Conservation (phyloP, 2,797 vertebrate genomes). For the Melanogrammus aeglefinus region DNA sequence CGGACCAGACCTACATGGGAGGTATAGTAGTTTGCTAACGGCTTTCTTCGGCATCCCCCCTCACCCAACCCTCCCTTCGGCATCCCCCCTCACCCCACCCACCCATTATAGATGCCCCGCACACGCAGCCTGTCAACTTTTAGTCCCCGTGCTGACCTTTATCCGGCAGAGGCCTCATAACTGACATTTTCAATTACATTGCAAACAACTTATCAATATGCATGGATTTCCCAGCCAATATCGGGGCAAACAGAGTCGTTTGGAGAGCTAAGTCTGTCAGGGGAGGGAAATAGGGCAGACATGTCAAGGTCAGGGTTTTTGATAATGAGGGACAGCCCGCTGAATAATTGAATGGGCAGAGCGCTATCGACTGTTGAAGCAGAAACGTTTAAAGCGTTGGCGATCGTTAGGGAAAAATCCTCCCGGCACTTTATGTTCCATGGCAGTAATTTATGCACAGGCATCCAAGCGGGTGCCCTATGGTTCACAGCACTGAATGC, state of each 20-base stretch:
- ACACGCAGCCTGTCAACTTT: slow-evolving; percentile 68
- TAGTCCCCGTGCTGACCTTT: slow-evolving; percentile 82
- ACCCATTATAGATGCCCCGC: slow-evolving; percentile 42
- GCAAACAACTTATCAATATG: slow-evolving; percentile 94
- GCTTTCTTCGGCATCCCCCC: neutral
- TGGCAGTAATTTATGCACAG: slow-evolving; percentile 80
- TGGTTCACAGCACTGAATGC: slow-evolving; percentile 73
- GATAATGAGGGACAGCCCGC: slow-evolving; percentile 80
- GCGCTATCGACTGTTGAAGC: slow-evolving; percentile 76
- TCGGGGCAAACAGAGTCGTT: slow-evolving; percentile 76
- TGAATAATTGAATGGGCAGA: slow-evolving; percentile 80
- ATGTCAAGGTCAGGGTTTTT: slow-evolving; percentile 89
- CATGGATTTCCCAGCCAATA: slow-evolving; percentile 85
- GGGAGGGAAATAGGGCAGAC: slow-evolving; percentile 74
- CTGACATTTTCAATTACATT: slow-evolving; percentile 94
- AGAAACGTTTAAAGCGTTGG: slow-evolving; percentile 79
- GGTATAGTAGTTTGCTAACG: slow-evolving; percentile 21
- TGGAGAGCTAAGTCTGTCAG: slow-evolving; percentile 72
- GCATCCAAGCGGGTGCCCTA: slow-evolving; percentile 72
- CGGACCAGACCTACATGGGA: slow-evolving; percentile 3
- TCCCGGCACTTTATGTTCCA: slow-evolving; percentile 77
- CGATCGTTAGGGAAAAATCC: slow-evolving; percentile 80
- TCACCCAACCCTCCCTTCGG: neutral
- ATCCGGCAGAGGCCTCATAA: slow-evolving; percentile 81
- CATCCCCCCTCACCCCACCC: neutral